Percentiles rank a stretch among this genome's conserved stretches.
Evolutionary conservation across 2,888 invertebrate species (phyloP).

Genomic region (Diplolepis rosae): DNA sequence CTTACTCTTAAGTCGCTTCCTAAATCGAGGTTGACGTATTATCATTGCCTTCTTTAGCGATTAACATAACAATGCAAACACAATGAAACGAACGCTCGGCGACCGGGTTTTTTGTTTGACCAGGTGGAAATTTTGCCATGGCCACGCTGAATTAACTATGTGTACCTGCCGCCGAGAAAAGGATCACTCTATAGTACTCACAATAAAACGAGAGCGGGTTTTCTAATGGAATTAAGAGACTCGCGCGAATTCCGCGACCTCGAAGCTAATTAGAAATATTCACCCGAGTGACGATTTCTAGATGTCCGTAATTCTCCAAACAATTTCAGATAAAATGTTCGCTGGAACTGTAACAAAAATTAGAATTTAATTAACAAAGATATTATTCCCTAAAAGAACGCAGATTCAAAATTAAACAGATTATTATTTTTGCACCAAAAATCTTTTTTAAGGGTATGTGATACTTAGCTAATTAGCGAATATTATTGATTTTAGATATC

Average conservation of each 20-base stretch:
- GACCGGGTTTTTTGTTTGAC: conserved; percentile 65
- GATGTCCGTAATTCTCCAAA: no score
- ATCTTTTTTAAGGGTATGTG: no score
- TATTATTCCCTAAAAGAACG: no score
- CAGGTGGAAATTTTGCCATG: conserved; percentile 70
- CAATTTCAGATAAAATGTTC: no score
- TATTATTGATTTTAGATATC: no score
- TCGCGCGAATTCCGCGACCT: conserved; percentile 29
- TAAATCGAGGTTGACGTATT: conserved; percentile 72
- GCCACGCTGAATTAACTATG: conserved; percentile 53
- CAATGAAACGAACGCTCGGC: conserved; percentile 65
- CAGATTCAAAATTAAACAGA: no score
- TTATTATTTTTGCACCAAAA: no score
- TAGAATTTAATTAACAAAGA: no score
- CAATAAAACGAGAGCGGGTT: conserved; percentile 48
- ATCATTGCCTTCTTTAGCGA: conserved; percentile 66
- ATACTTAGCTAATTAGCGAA: no score
- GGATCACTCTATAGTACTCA: conserved; percentile 36
- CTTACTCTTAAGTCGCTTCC: conserved; percentile 63
- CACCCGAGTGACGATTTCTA: background rate
- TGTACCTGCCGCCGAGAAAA: conserved; percentile 42
- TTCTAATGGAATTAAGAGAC: conserved; percentile 71
- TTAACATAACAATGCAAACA: conserved; percentile 73
- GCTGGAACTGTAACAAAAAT: no score
- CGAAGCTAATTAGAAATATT: conserved; percentile 6